A percentile compares a stretch with the other conserved stretches of the same genome.
These are phyloP conservation scores for Rhaphigaster nebulosa DNA, from an alignment of 2,888 invertebrate genomes.

Conservation along the genomic window DNA sequence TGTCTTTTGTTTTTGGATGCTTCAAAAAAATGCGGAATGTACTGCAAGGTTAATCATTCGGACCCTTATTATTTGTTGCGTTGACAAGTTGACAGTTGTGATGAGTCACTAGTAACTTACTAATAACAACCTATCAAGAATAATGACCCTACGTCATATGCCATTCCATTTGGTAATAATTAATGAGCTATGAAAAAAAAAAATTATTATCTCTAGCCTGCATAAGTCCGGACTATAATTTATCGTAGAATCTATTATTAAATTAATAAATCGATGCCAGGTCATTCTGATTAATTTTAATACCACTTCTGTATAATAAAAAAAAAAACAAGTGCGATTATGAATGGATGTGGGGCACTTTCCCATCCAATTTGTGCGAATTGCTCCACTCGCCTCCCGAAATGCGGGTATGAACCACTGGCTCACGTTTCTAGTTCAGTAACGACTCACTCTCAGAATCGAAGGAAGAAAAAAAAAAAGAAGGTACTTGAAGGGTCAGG, in stretches of 20 bases:
- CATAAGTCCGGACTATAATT: neutral
- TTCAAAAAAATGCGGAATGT: neutral
- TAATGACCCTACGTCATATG: neutral
- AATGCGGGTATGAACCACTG: conserved; percentile 12
- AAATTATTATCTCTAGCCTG: neutral
- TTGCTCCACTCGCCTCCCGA: neutral
- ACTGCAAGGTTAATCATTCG: neutral
- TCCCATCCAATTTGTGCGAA: neutral
- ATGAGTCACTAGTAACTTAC: conserved; percentile 1
- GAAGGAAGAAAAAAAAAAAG: neutral
- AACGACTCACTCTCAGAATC: conserved; percentile 42
- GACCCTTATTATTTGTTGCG: neutral
- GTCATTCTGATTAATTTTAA: neutral
- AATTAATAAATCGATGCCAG: neutral
- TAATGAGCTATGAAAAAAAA: neutral
- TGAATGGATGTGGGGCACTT: neutral
- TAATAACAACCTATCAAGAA: conserved; percentile 10
- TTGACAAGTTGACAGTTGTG: neutral
- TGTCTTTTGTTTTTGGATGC: too few relatives aligned
- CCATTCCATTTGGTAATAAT: neutral
- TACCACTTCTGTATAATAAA: neutral
- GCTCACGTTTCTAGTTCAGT: conserved; percentile 46
- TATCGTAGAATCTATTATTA: neutral
- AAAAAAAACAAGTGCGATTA: neutral
- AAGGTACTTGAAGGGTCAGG: neutral